Evolutionary conservation across 2,888 invertebrate species (phyloP).

Genomic region (Chrysopilus asiliformis): DNA sequence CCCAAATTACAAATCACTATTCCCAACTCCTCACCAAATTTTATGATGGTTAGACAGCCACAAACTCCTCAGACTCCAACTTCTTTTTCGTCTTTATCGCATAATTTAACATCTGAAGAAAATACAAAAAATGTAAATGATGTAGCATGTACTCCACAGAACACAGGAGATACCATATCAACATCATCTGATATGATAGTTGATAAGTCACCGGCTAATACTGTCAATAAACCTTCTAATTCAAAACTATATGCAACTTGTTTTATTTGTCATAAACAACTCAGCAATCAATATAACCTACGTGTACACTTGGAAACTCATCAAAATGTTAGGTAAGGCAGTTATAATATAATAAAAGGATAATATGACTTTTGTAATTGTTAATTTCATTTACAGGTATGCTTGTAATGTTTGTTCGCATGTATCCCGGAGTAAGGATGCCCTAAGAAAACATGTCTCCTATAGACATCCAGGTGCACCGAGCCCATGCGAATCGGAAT

Average conservation of each 20-base stretch:
- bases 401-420: conserved; percentile 78
- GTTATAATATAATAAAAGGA: not conserved
- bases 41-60: conserved; percentile 14
- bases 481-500: conserved; percentile 35
- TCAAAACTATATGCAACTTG: conserved; percentile 56
- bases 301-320: conserved; percentile 85
- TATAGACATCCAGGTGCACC: conserved; percentile 59
- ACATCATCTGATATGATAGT: conserved; percentile 13
- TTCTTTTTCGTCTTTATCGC: conserved; percentile 6
- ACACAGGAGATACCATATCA: conserved; percentile 17
- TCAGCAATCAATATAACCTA: conserved; percentile 82
- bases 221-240: conserved; percentile 28
- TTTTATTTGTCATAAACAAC: conserved; percentile 72
- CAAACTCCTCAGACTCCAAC: conserved; percentile 10
- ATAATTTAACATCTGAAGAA: conserved; percentile 11
- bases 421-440: conserved; percentile 76
- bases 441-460: conserved; percentile 76
- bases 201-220: conserved; percentile 18
- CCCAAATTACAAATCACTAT: conserved; percentile 10
- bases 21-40: conserved; percentile 14
- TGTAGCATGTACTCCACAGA: conserved; percentile 19
- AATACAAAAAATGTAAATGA: conserved; percentile 8
- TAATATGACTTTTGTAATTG: not conserved
- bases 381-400: conserved; percentile 40
- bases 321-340: conserved; percentile 52